Evolutionary conservation across 1,140 invertebrate species (phyloP).

Genomic region (Euborellia annulipes): DNA sequence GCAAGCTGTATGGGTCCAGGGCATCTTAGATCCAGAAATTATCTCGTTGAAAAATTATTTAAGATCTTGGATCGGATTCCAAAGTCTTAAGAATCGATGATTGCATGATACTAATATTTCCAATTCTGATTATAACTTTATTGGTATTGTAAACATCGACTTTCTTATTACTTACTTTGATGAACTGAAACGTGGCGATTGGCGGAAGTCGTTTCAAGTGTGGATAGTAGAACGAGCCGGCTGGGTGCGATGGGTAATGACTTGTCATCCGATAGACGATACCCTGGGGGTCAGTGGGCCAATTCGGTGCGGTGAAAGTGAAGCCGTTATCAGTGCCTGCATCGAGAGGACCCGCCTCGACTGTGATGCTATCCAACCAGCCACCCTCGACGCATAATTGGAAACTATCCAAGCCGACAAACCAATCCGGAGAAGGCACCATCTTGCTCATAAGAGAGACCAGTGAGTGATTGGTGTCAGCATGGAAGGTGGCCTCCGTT

Average conservation of each 20-base stretch:
- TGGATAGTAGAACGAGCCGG: slow-evolving; percentile 42
- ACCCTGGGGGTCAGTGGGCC: slow-evolving; percentile 35
- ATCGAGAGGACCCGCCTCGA: slow-evolving; percentile 45
- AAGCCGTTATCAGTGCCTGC: slow-evolving; percentile 52
- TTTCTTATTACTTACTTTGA: slow-evolving; percentile 56
- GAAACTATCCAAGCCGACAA: slow-evolving; percentile 42
- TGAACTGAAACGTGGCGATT: slow-evolving; percentile 64
- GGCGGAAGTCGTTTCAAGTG: slow-evolving; percentile 29
- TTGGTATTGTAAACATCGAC: too few relatives aligned
- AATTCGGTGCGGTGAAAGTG: slow-evolving; percentile 45
- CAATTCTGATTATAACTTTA: too few relatives aligned
- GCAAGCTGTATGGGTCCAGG: too few relatives aligned
- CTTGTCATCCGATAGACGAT: slow-evolving; percentile 39
- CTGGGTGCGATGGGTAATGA: slow-evolving; percentile 32
- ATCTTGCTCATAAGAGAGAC: slow-evolving; percentile 29
- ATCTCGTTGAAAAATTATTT: too few relatives aligned
- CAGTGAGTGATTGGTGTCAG: slow-evolving; percentile 31
- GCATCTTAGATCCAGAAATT: too few relatives aligned
- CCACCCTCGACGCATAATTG: slow-evolving; percentile 43
- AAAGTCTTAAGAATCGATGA: too few relatives aligned
- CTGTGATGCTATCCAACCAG: slow-evolving; percentile 38
- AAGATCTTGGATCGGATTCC: too few relatives aligned
- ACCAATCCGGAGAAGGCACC: slow-evolving; percentile 52
- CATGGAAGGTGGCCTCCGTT: slow-evolving; percentile 29
- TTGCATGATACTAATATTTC: too few relatives aligned